Conservation (phyloP, 2,797 vertebrate species). For the Pangasius djambal region DNA sequence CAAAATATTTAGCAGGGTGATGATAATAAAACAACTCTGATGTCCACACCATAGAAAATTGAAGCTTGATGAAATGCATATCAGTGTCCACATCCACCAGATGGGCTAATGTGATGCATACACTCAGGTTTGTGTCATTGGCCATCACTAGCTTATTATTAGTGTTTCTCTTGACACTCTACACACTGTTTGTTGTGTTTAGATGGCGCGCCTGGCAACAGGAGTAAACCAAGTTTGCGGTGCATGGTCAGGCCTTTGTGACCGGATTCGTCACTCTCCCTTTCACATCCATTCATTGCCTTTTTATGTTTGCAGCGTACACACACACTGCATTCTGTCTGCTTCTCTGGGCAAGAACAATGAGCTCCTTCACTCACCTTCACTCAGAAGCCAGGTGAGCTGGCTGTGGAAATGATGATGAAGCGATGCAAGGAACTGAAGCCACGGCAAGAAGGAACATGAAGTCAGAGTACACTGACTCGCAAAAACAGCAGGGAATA, state of each 20-base stretch:
- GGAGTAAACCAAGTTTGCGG: constrained; percentile 5
- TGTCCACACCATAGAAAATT: background rate
- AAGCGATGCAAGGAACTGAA: constrained; percentile 2
- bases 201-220: constrained; percentile 49
- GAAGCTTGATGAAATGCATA: background rate
- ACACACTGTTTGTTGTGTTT: constrained; percentile 61
- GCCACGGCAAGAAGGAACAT: constrained; percentile 23
- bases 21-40: background rate
- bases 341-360: constrained; percentile 64
- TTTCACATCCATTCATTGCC: constrained; percentile 22
- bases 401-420: constrained; percentile 49
- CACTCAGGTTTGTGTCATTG: constrained; percentile 5
- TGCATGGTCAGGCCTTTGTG: constrained; percentile 19
- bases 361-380: constrained; percentile 71
- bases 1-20: background rate
- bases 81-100: background rate
- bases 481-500: constrained; percentile 20
- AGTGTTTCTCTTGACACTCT: constrained; percentile 46
- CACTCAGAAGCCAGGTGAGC: constrained; percentile 67
- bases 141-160: constrained; percentile 18
- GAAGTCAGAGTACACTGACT: constrained; percentile 21
- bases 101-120: background rate
- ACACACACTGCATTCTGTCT: constrained; percentile 49
- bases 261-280: constrained; percentile 29
- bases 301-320: constrained; percentile 17